A percentile compares a stretch with the other conserved stretches of the same genome.
Conservation (phyloP, 2,888 invertebrate genomes). For the Acrobasis repandana region DNA sequence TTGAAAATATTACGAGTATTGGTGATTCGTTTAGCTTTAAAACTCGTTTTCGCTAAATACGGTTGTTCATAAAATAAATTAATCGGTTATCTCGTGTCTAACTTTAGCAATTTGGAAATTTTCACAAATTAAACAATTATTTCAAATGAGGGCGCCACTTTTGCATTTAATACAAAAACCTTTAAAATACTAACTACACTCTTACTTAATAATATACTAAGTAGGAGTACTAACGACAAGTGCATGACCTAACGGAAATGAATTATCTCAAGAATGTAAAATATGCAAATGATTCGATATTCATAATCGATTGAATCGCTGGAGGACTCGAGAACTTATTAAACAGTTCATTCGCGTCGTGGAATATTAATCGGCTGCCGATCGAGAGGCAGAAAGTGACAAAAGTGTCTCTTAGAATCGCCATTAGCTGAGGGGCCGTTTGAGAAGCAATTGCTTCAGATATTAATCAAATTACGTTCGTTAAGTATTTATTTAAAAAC, state of each 20-base stretch:
- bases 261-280: background rate
- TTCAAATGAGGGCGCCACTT: no score
- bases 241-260: background rate
- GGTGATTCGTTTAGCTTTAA: no score
- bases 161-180: no score
- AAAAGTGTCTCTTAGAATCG: constrained; percentile 12
- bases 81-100: no score
- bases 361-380: constrained; percentile 13
- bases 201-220: no score
- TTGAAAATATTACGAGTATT: no score
- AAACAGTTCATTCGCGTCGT: constrained; percentile 4
- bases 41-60: no score
- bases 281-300: constrained; percentile 1
- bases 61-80: no score
- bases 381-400: constrained; percentile 9
- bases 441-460: background rate
- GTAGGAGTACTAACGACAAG: no score
- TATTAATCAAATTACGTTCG: background rate
- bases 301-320: constrained; percentile 10
- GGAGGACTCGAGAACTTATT: constrained; percentile 7
- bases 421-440: background rate
- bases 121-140: no score
- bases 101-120: no score
- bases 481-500: background rate
- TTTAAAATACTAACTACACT: no score